phyloP scores from a whole-genome alignment of 2,888 invertebrate species.

The Sthenelais limicola region DNA sequence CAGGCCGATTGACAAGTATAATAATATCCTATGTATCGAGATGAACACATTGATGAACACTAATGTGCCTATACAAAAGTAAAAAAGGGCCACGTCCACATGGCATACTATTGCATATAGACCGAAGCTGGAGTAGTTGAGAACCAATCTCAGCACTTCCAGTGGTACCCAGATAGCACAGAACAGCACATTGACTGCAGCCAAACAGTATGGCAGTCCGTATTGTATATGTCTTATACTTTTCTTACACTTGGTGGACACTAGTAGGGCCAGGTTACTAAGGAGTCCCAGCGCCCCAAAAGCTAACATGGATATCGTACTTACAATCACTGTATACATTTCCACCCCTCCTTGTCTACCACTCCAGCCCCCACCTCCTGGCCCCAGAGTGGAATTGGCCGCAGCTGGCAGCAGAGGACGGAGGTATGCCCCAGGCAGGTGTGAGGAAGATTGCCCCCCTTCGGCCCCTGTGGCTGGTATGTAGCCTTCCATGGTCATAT shows the following conservation, averaged over 20 bases:
- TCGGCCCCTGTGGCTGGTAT: no score
- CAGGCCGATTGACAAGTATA: slow-evolving; percentile 12
- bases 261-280: slow-evolving; percentile 35
- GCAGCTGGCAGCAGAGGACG: no score
- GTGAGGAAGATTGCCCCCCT: no score
- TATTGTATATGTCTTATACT: slow-evolving; percentile 40
- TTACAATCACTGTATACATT: slow-evolving; percentile 25
- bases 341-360: slow-evolving; percentile 18
- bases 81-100: slow-evolving; percentile 34
- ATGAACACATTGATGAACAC: slow-evolving; percentile 40
- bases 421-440: no score
- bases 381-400: no score
- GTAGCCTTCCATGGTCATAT: no score
- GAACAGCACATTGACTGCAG: slow-evolving; percentile 31
- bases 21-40: slow-evolving; percentile 30
- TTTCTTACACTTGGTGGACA: slow-evolving; percentile 40
- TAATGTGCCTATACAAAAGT: slow-evolving; percentile 28
- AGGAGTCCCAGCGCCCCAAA: slow-evolving; percentile 35
- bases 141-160: slow-evolving; percentile 20
- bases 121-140: slow-evolving; percentile 22
- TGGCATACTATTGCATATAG: slow-evolving; percentile 30
- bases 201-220: slow-evolving; percentile 37
- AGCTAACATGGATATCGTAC: slow-evolving; percentile 26
- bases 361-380: background rate
- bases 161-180: slow-evolving; percentile 43